Evolutionary conservation across 2,888 invertebrate genomes (phyloP).

Genomic region (Tipula vernalis): DNA sequence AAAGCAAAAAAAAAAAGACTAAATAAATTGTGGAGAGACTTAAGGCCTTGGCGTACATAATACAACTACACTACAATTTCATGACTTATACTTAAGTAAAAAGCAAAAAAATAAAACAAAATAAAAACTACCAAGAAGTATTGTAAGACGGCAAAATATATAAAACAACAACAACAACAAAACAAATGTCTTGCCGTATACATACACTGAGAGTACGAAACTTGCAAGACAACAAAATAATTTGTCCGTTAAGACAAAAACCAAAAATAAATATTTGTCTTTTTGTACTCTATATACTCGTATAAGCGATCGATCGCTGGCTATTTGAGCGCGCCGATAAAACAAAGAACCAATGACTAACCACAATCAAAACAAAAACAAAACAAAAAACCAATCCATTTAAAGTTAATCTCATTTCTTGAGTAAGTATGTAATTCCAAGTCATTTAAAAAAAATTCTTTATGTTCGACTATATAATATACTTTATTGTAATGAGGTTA

Average conservation of each 20-base stretch:
- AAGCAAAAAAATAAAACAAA: no score
- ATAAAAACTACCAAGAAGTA: not conserved
- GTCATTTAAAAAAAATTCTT: not conserved
- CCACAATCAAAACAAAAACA: not conserved
- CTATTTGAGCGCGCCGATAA: not conserved
- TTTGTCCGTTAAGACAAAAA: not conserved
- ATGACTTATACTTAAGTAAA: not conserved
- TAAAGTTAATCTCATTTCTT: not conserved
- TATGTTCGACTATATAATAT: not conserved
- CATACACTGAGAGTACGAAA: not conserved
- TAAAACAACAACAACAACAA: not conserved
- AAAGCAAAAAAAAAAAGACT: not conserved
- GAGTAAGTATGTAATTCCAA: not conserved
- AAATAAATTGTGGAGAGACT: not conserved
- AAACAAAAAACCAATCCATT: not conserved
- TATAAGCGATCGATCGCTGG: not conserved
- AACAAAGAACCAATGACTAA: not conserved
- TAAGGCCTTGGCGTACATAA: conserved; percentile 5
- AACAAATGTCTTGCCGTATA: not conserved
- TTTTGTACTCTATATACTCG: not conserved
- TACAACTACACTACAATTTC: not conserved
- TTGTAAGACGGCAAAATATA: not conserved
- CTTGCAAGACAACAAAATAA: not conserved
- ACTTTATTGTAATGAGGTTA: not conserved
- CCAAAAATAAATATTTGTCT: not conserved